phyloP scores from a whole-genome alignment of 2,888 invertebrate species.

The Stegophylla sp. region DNA sequence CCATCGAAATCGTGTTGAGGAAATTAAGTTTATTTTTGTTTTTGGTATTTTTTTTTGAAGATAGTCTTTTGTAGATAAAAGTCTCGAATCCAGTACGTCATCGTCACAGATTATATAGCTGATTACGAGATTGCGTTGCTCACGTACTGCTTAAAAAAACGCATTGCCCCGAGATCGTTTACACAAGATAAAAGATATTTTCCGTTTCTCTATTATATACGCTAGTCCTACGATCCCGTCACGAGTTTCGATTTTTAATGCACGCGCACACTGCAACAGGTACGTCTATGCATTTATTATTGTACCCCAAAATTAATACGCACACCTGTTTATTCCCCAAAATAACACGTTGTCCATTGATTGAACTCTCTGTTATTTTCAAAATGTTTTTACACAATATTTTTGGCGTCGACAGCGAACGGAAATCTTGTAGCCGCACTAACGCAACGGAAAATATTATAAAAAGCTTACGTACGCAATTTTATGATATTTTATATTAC shows the following conservation, averaged over 20 bases:
- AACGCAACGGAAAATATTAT: too few species aligned
- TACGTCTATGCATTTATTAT: background rate
- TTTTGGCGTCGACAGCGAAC: too few species aligned
- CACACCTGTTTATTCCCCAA: background rate
- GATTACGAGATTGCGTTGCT: background rate
- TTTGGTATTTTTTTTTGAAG: conserved; percentile 15
- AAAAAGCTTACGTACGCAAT: too few species aligned
- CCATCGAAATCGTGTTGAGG: background rate
- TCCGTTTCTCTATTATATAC: conserved; percentile 1
- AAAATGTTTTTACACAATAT: background rate
- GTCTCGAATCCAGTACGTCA: background rate
- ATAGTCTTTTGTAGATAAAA: conserved; percentile 17
- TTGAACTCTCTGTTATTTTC: background rate
- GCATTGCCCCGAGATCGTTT: conserved; percentile 33
- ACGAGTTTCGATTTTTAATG: conserved; percentile 39
- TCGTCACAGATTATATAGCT: conserved; percentile 7
- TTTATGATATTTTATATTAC: too few species aligned
- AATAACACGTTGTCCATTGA: conserved; percentile 1
- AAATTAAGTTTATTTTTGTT: conserved; percentile 5
- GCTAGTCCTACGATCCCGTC: conserved; percentile 24
- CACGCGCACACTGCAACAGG: too few species aligned
- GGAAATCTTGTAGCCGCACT: too few species aligned
- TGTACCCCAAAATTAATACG: conserved; percentile 14
- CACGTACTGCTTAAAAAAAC: background rate
- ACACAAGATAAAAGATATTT: conserved; percentile 44